A percentile compares a stretch with the other conserved stretches of the same genome.
These are phyloP conservation scores for Perca fluviatilis DNA, from an alignment of 2,113 vertebrate genomes.

Conservation along the genomic window DNA sequence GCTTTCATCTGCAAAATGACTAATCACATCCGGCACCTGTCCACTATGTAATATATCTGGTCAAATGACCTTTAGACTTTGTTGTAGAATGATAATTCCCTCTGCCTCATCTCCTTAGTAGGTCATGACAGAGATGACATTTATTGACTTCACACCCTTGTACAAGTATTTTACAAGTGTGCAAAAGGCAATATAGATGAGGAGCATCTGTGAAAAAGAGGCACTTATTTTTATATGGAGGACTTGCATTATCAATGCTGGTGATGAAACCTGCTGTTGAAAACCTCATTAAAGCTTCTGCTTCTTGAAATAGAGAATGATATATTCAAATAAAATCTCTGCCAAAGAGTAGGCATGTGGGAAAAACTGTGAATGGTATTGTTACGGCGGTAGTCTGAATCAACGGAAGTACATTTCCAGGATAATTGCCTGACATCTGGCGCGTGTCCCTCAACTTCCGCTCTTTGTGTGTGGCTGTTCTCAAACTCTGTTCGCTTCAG, in stretches of 20 bases:
- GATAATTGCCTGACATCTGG: no score
- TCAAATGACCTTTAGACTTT: slow-evolving; percentile 54
- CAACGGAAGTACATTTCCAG: no score
- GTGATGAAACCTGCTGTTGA: slow-evolving; percentile 51
- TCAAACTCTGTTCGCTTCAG: no score
- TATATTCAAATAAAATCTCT: slow-evolving; percentile 22
- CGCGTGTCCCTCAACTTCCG: no score
- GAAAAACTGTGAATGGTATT: slow-evolving; percentile 20
- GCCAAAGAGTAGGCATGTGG: slow-evolving; percentile 4
- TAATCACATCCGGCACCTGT: slow-evolving; percentile 46
- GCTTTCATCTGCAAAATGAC: slow-evolving; percentile 23
- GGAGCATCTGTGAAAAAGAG: slow-evolving; percentile 33
- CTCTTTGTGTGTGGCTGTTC: no score
- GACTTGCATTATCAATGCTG: slow-evolving; percentile 46
- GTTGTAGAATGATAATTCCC: slow-evolving; percentile 53
- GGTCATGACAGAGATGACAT: slow-evolving; percentile 58
- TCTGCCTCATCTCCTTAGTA: slow-evolving; percentile 42
- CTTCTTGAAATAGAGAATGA: not conserved
- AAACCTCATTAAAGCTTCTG: slow-evolving; percentile 1
- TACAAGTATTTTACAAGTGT: slow-evolving; percentile 33
- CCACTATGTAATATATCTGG: slow-evolving; percentile 37
- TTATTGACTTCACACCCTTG: slow-evolving; percentile 53
- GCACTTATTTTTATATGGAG: slow-evolving; percentile 38
- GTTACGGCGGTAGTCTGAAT: not conserved
- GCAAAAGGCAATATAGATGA: slow-evolving; percentile 5